Evolutionary conservation across 1,140 invertebrate species (phyloP).

Genomic region (Reticulitermes speratus): DNA sequence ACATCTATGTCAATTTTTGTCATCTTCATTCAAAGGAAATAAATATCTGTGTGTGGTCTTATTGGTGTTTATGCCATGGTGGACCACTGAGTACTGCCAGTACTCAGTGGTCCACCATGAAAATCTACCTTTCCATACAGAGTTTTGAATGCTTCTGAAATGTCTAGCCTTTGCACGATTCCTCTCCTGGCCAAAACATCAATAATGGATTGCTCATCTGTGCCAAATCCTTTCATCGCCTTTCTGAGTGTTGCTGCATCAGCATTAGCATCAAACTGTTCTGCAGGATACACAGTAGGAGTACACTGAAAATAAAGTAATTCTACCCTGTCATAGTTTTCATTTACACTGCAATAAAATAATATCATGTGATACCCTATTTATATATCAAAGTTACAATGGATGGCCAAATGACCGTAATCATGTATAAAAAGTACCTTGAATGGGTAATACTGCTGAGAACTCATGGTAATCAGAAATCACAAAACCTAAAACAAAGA

Average conservation of each 20-base stretch:
- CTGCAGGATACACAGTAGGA: slow-evolving; percentile 80
- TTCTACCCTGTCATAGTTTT: no score
- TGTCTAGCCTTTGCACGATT: slow-evolving; percentile 86
- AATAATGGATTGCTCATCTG: slow-evolving; percentile 90
- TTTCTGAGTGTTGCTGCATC: slow-evolving; percentile 87
- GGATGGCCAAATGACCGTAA: not conserved
- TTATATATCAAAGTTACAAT: not conserved
- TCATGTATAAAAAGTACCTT: not conserved
- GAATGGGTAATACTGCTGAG: slow-evolving; percentile 4
- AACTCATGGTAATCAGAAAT: not conserved
- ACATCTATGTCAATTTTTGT: no score
- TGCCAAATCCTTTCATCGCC: slow-evolving; percentile 93
- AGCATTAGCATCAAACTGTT: slow-evolving; percentile 81
- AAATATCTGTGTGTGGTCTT: no score
- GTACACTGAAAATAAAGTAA: slow-evolving; percentile 63
- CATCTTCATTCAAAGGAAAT: no score
- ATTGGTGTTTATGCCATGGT: no score
- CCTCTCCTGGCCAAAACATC: slow-evolving; percentile 84
- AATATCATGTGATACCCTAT: not conserved
- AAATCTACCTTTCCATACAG: slow-evolving; percentile 77
- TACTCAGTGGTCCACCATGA: not conserved
- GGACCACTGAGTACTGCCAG: not conserved
- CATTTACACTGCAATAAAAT: not conserved
- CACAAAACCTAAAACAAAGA: not conserved
- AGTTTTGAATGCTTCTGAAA: slow-evolving; percentile 88